phyloP scores from a whole-genome alignment of 2,113 vertebrate species.

The Saguinus midas region DNA sequence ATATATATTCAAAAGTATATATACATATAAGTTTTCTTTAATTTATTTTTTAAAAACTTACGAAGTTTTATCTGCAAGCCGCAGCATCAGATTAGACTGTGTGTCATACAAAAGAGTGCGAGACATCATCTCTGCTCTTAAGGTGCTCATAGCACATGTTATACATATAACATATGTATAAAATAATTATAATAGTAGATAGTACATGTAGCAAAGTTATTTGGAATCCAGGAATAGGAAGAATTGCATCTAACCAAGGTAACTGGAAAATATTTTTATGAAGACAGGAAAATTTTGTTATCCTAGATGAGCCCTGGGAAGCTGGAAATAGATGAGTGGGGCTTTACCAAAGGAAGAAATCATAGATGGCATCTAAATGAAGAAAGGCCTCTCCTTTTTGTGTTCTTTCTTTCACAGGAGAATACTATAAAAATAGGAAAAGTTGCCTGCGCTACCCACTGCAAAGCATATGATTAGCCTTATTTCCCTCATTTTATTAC shows the following conservation, averaged over 20 bases:
- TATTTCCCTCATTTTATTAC: slow-evolving; percentile 43
- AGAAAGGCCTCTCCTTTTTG: not conserved
- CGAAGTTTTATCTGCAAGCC: not conserved
- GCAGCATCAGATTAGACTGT: not conserved
- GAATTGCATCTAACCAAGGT: not conserved
- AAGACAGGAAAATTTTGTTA: not conserved
- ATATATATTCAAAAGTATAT: not conserved
- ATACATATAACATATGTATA: not conserved
- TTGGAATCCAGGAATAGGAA: not conserved
- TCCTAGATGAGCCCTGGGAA: not conserved
- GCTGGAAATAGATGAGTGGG: not conserved
- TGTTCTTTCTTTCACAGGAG: slow-evolving; percentile 61
- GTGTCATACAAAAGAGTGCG: not conserved
- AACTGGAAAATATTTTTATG: not conserved
- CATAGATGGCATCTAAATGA: not conserved
- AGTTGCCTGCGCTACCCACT: not conserved
- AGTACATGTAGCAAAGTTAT: not conserved
- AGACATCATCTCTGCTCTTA: not conserved
- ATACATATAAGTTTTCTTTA: not conserved
- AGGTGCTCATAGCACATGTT: not conserved
- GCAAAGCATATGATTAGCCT: not conserved
- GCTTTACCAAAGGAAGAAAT: not conserved
- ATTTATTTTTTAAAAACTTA: not conserved
- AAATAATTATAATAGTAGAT: not conserved
- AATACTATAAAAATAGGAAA: not conserved